phyloP scores from a whole-genome alignment of 2,113 vertebrate genomes.

The Hypanus sabinus region DNA sequence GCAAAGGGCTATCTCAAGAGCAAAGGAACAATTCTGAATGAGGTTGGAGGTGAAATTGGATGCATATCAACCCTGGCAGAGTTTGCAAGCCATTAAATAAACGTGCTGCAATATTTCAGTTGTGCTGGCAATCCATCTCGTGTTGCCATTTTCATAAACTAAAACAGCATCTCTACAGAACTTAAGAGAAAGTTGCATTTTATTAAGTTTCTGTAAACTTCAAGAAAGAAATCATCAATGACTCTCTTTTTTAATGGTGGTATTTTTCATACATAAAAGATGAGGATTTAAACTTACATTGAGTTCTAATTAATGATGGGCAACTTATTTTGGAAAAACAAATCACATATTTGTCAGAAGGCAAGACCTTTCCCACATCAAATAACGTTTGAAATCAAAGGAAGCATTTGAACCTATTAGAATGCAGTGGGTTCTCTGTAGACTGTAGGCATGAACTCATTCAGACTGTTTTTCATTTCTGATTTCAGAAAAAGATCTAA shows the following conservation, averaged over 20 bases:
- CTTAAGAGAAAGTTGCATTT: background rate
- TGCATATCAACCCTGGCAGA: too few relatives aligned
- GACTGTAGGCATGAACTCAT: background rate
- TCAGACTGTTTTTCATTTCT: background rate
- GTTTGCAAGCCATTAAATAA: too few relatives aligned
- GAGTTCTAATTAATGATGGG: background rate
- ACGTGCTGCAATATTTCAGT: too few relatives aligned
- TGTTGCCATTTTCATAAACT: background rate
- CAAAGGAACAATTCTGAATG: too few relatives aligned
- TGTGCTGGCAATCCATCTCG: background rate
- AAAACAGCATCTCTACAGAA: background rate
- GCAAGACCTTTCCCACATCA: background rate
- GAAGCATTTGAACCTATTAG: background rate
- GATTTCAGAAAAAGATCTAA: slow-evolving; percentile 8
- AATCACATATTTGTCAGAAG: background rate
- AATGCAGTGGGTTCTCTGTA: background rate
- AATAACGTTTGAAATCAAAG: background rate
- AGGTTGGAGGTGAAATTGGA: too few relatives aligned
- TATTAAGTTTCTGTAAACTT: background rate
- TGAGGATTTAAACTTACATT: background rate
- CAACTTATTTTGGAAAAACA: background rate
- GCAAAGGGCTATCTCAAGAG: too few relatives aligned
- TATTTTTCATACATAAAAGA: background rate
- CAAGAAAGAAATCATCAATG: background rate
- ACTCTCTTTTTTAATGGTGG: background rate